Percentiles rank a stretch among this genome's conserved stretches.
These are phyloP conservation scores for Pollenia angustigena DNA, from an alignment of 2,888 invertebrate genomes.

Conservation along the genomic window DNA sequence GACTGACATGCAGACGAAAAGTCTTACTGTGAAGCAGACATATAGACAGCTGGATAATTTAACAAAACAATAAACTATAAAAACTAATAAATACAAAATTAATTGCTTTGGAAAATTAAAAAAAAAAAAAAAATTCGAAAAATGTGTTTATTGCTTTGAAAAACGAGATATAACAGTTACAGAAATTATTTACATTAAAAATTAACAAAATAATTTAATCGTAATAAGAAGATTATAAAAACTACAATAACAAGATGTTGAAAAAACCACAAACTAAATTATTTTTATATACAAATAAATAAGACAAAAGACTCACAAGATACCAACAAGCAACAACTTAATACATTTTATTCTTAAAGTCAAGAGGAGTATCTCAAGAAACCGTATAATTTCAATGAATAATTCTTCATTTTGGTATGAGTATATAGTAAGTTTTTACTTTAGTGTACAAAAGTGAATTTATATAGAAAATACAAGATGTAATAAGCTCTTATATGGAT, in stretches of 20 bases:
- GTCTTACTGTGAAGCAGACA: neutral
- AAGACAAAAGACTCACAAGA: neutral
- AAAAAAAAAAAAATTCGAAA: conserved; percentile 19
- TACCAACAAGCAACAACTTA: neutral
- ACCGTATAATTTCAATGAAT: conserved; percentile 27
- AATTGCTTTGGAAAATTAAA: conserved; percentile 61
- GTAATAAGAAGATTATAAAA: conserved; percentile 19
- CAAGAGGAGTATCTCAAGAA: conserved; percentile 26
- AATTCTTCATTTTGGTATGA: neutral
- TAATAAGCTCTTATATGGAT: neutral
- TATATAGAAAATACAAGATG: conserved; percentile 1
- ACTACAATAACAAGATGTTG: conserved; percentile 34
- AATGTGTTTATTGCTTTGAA: conserved; percentile 52
- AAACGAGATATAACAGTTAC: conserved; percentile 47
- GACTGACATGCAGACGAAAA: conserved; percentile 17
- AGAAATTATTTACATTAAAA: conserved; percentile 40
- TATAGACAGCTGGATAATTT: neutral
- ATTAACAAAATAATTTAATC: conserved; percentile 41
- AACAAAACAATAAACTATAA: conserved; percentile 38
- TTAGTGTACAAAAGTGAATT: too few species aligned
- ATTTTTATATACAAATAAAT: conserved; percentile 33
- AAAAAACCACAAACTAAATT: conserved; percentile 18
- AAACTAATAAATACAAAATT: conserved; percentile 66
- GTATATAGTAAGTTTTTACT: neutral
- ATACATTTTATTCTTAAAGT: neutral